Base-by-base conservation (phyloP, 1,140 invertebrate genomes). In the Tetragnatha versicolor region DNA sequence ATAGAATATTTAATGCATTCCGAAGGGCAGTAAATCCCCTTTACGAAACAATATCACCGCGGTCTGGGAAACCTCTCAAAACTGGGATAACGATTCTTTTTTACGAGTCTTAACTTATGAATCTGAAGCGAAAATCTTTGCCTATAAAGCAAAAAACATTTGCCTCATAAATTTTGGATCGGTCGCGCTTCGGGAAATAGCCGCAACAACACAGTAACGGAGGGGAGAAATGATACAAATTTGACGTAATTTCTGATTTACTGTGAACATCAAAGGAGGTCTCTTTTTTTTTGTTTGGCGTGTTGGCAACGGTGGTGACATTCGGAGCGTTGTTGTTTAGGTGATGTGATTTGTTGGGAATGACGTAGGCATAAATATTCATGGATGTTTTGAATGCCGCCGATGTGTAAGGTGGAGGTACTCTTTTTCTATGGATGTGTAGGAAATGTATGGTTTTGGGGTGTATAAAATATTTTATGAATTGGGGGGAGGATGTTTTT, bases 91-190 rank as follows among this genome's bases (percentile, higher is more conserved):
- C 65, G 39, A 49, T 45, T 51, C 47, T 17, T 17, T 68, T 68
- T 68, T 68, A 68, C 12, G 65, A 68, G 65, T 29, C 65, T 51
- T 68, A 68, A 68, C 25, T 39, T 68, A 22, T 55, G 27, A 55
- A 55, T 55, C n/a, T 42, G 53, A 60, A 27, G 33, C 31, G 17
- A 25, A 60, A 42, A 20, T 20, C 53, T 31, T 60, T 29, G 29
- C 17, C 39, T 55, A 47, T 73, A 73, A 60, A 60, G 25, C 7
- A 73, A 58, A n/a, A 73, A 73, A 42, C n/a, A 45, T 60, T 42
- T 53, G 53, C 53, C 53, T 73, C 69, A 73, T 73, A 73, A 73
- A 73, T 73, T 73, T 60, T 22, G 49, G 27, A 73, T 73, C 60
- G 53, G 35, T 33, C 27, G 25, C 69, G 37, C 20, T 29, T 25